Conservation (phyloP, 2,888 invertebrate species). For the Pantelozetes paolii region DNA sequence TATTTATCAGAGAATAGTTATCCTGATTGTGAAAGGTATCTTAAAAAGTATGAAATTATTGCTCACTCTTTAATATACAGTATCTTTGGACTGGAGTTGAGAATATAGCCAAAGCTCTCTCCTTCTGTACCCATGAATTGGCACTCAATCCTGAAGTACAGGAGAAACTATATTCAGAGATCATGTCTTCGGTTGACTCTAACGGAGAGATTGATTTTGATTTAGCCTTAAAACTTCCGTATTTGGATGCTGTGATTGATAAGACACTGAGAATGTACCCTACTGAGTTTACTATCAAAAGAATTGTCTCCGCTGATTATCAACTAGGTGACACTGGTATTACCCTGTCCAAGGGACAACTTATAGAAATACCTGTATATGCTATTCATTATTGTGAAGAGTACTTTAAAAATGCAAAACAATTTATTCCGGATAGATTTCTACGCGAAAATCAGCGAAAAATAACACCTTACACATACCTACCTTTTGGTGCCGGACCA, state of each 20-base stretch:
- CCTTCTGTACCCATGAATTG: not conserved
- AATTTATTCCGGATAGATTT: constrained; percentile 37
- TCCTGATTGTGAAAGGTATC: too few relatives aligned
- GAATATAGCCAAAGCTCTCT: constrained; percentile 37
- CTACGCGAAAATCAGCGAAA: not conserved
- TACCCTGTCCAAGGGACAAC: not conserved
- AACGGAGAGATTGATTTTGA: constrained; percentile 22
- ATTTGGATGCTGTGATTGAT: constrained; percentile 36
- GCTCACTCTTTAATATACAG: constrained; percentile 37
- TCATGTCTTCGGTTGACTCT: not conserved
- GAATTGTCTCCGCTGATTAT: too few relatives aligned
- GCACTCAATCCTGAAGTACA: constrained; percentile 33
- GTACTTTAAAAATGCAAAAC: constrained; percentile 11
- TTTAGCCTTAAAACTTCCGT: constrained; percentile 1
- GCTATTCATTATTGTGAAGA: constrained; percentile 14
- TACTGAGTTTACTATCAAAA: not conserved
- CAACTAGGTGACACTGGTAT: constrained; percentile 6
- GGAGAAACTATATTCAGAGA: constrained; percentile 38
- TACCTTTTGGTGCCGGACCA: constrained; percentile 5
- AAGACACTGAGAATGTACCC: constrained; percentile 34
- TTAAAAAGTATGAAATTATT: constrained; percentile 41
- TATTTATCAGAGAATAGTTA: too few relatives aligned
- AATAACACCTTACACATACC: constrained; percentile 1
- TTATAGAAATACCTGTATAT: constrained; percentile 30
- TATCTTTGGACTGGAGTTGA: constrained; percentile 41